Evolutionary conservation across 2,113 vertebrate species (phyloP), one percentile per base, ranked within the genome.

Genomic region (Sturnus vulgaris): DNA sequence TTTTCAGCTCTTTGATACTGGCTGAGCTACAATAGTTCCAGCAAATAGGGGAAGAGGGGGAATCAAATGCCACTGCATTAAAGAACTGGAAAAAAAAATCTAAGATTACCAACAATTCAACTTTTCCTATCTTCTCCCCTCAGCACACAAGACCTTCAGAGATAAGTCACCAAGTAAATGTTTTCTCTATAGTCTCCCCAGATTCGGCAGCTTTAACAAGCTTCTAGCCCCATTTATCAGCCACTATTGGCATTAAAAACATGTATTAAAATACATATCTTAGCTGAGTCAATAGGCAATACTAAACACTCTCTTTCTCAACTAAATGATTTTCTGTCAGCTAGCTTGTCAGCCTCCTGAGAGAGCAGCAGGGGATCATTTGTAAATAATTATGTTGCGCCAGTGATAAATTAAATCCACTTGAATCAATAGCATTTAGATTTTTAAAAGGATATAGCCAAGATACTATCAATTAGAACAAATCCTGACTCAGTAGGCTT

Each of bases 301-400:
- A 97, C 97, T 97, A 97, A 98, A 97, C 93, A 97, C 95, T 96
- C 95, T 92, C 92, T 96, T 97, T 98, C 96, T 96, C 92, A 66
- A 37, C 83, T 93, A 97, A 98, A 98, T 93, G 97, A 98, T 98
- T 98, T 98, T 97, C 98, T 98, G 97, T 98, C 98, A 98, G 73
- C 81, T 42, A 55, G 75, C 55, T 50, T 92, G 86, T 96, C 96
- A 95, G 82, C 69, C 78, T 97, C 91, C 85, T 93, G 87, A 95
- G 95, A 93, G 88, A 97, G 94, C 84, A 68, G 82, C 92, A 95
- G 92, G 86, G 92, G 93, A 97, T 98, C 96, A 90, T 98, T 98
- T 98, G 87, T 96, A 97, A 97, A 97, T 95, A 98, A 97, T 97
- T 96, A 97, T 72, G 46, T 95, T 97, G 77, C 82, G 89, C 84